Conservation (phyloP, 2,888 invertebrate species). For the Dicycla oo region DNA sequence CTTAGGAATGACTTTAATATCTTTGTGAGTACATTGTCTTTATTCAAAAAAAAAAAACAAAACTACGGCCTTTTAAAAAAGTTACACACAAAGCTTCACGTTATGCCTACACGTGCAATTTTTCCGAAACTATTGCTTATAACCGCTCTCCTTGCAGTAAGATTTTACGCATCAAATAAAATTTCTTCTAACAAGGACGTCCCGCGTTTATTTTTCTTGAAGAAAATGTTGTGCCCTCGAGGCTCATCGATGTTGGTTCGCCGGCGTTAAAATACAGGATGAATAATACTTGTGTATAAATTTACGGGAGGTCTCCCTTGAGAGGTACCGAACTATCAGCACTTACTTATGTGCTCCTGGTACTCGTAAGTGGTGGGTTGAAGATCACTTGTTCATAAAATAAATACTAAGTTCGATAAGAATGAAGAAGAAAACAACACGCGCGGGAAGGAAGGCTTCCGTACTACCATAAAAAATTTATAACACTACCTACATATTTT, state of each 20-base stretch:
- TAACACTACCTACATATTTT: no score
- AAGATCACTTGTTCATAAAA: constrained; percentile 36
- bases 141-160: constrained; percentile 9
- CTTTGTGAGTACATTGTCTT: no score
- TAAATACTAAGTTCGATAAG: constrained; percentile 35
- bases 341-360: constrained; percentile 33
- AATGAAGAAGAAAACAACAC: no score
- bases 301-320: constrained; percentile 39
- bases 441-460: no score
- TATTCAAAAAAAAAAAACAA: neutral
- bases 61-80: neutral
- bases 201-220: constrained; percentile 49
- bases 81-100: neutral
- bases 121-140: constrained; percentile 11
- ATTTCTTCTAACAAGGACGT: constrained; percentile 37
- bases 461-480: no score
- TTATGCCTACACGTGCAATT: constrained; percentile 1
- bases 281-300: constrained; percentile 53
- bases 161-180: constrained; percentile 46
- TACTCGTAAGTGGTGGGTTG: constrained; percentile 39
- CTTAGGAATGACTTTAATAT: neutral
- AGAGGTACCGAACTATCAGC: constrained; percentile 50
- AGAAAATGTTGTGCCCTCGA: constrained; percentile 46
- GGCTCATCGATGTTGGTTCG: constrained; percentile 50
- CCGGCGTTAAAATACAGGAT: constrained; percentile 55